Conservation (phyloP, 2,888 invertebrate species). For the Dendrolimus pini region DNA sequence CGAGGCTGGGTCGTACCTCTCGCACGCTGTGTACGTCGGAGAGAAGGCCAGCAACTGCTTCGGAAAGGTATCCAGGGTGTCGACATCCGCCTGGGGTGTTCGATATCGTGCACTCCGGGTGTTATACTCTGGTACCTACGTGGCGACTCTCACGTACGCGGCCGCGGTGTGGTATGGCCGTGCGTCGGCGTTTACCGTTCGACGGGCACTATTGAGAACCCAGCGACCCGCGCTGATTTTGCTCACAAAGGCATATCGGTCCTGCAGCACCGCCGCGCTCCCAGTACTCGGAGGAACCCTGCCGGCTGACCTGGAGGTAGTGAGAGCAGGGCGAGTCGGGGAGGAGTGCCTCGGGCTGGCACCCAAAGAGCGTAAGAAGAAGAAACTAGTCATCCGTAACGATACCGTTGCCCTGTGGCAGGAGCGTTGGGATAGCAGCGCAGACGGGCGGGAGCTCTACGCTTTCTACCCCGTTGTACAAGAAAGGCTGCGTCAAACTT, state of each 20-base stretch:
- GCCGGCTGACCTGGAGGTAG: conserved; percentile 20
- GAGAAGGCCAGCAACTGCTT: conserved; percentile 15
- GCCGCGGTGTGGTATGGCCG: conserved; percentile 12
- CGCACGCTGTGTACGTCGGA: conserved; percentile 13
- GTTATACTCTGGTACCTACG: conserved; percentile 8
- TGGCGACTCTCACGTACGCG: conserved; percentile 10
- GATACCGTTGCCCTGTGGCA: conserved; percentile 14
- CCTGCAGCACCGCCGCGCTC: neutral
- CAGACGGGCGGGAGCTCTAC: conserved; percentile 7
- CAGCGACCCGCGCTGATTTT: conserved; percentile 11
- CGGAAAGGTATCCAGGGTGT: conserved; percentile 20
- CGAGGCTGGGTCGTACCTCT: conserved; percentile 2
- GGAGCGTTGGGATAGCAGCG: conserved; percentile 11
- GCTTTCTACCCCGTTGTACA: conserved; percentile 13
- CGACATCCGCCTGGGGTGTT: conserved; percentile 21
- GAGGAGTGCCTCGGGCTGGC: conserved; percentile 3
- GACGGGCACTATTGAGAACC: conserved; percentile 9
- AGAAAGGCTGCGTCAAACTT: conserved; percentile 6
- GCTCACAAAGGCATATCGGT: conserved; percentile 8
- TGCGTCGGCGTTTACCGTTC: neutral
- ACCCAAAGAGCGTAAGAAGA: neutral
- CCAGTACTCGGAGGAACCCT: conserved; percentile 19
- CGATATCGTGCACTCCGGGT: conserved; percentile 14
- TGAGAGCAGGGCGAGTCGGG: conserved; percentile 14
- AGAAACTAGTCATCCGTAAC: neutral